These are phyloP conservation scores for Hyles lineata DNA, from an alignment of 2,888 invertebrate genomes.

Conservation along the genomic window DNA sequence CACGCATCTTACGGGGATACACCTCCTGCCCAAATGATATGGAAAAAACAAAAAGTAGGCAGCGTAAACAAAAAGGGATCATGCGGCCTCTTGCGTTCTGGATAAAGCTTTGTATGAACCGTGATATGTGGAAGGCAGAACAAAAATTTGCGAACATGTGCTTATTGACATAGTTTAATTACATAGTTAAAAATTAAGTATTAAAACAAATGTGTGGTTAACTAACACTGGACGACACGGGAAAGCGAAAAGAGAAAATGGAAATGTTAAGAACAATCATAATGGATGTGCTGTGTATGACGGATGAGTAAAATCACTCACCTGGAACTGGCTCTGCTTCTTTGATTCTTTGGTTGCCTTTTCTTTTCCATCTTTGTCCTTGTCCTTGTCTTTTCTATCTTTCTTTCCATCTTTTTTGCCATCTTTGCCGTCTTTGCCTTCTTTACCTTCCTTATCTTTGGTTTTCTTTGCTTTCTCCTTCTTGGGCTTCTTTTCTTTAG, in stretches of 20 bases:
- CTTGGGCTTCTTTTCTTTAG: slow-evolving; percentile 89
- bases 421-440: slow-evolving; percentile 79
- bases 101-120: slow-evolving; percentile 64
- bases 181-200: slow-evolving; percentile 55
- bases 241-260: slow-evolving; percentile 65
- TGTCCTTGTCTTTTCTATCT: slow-evolving; percentile 86
- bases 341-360: slow-evolving; percentile 85
- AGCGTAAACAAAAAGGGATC: slow-evolving; percentile 83
- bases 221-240: slow-evolving; percentile 74
- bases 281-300: slow-evolving; percentile 77
- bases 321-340: slow-evolving; percentile 89
- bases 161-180: slow-evolving; percentile 58
- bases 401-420: slow-evolving; percentile 84
- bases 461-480: slow-evolving; percentile 87
- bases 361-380: slow-evolving; percentile 86
- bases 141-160: slow-evolving; percentile 57
- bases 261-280: slow-evolving; percentile 67
- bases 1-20: slow-evolving; percentile 93
- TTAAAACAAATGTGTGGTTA: slow-evolving; percentile 67
- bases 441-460: slow-evolving; percentile 86
- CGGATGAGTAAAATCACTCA: slow-evolving; percentile 57
- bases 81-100: slow-evolving; percentile 72
- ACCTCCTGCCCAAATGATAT: slow-evolving; percentile 89
- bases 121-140: slow-evolving; percentile 57
- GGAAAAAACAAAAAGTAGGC: slow-evolving; percentile 84